A percentile compares a stretch with the other conserved stretches of the same genome.
phyloP scores from a whole-genome alignment of 2,888 invertebrate species.

The Netelia fuscicornis region DNA sequence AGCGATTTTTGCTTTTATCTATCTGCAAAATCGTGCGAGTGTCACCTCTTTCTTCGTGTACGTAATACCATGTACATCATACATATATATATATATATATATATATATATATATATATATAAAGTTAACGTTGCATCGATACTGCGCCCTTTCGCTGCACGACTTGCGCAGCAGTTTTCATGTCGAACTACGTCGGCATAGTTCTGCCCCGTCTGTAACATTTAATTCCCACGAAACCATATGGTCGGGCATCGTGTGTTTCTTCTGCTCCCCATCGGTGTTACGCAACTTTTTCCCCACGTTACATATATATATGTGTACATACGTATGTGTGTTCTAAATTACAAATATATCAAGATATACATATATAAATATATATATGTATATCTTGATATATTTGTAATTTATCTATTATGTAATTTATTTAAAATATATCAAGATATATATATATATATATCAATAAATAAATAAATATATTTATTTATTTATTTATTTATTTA shows the following conservation, averaged over 20 bases:
- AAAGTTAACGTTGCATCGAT: slow-evolving; percentile 37
- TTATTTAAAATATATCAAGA: no score
- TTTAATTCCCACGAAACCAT: slow-evolving; percentile 67
- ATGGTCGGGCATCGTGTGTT: slow-evolving; percentile 46
- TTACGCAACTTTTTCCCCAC: slow-evolving; percentile 51
- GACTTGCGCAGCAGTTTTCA: slow-evolving; percentile 55
- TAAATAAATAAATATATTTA: no score
- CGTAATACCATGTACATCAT: no score
- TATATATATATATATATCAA: no score
- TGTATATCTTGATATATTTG: no score
- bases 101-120: background rate
- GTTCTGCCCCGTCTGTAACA: slow-evolving; percentile 23
- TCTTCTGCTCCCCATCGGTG: slow-evolving; percentile 47
- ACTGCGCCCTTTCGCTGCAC: slow-evolving; percentile 58
- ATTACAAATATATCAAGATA: background rate
- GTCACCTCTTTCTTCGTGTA: background rate
- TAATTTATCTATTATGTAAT: no score
- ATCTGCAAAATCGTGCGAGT: background rate
- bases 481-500: no score
- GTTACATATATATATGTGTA: background rate
- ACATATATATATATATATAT: no score
- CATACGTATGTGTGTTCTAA: background rate
- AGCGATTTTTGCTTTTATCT: no score
- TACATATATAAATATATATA: background rate
- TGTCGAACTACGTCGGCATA: slow-evolving; percentile 37